Base-by-base conservation (phyloP, 2,888 invertebrate genomes). In the Torymus auratus region DNA sequence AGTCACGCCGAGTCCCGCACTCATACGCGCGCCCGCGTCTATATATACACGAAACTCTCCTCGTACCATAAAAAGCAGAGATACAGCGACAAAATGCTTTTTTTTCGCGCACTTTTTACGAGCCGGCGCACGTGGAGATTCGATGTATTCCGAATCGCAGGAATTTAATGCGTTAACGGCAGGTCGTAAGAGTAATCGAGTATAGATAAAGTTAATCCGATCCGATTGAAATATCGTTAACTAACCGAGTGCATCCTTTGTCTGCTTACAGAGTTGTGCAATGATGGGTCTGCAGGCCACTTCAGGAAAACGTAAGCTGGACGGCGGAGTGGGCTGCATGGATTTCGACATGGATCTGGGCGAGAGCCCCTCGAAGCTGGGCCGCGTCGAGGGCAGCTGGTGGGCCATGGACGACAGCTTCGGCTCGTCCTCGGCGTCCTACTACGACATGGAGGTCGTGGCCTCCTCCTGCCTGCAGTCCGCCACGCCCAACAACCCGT, bases 231-330 rank as follows among this genome's bases (percentile, higher is more conserved):
- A 28, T 28, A 28, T 0, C 3, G 2, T 2, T 3, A 28, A 5
- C 3, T 28, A 0, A 28, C 7, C 7, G 3, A 28, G 7, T 28
- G 28, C 28, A 7, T 28, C 28, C 28, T 28, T 28, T 53, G 80
- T 83, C 53, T 20, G 64, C 73, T 89, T 88, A 5, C 91, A 93
- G 92, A 93, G 93, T 91, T 93, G 93, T 93, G 94, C 94, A 93
- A 94, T 94, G 93, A 94, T 94, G 94, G 94, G 94, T 94, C 93
- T 94, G 92, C 94, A 94, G 93, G 94, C 94, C 90, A 93, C 94
- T 91, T 93, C 94, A 91, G 93, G 93, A 89, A 93, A 94, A 94
- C 93, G 94, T 92, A 93, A 94, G 92, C 92, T 93, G 90, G 93
- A 94, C 91, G 90, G 91, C 83, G 86, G 90, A 88, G 90, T 90